Evolutionary conservation across 2,888 invertebrate genomes (phyloP).

Genomic region (Yponomeuta malinellus): DNA sequence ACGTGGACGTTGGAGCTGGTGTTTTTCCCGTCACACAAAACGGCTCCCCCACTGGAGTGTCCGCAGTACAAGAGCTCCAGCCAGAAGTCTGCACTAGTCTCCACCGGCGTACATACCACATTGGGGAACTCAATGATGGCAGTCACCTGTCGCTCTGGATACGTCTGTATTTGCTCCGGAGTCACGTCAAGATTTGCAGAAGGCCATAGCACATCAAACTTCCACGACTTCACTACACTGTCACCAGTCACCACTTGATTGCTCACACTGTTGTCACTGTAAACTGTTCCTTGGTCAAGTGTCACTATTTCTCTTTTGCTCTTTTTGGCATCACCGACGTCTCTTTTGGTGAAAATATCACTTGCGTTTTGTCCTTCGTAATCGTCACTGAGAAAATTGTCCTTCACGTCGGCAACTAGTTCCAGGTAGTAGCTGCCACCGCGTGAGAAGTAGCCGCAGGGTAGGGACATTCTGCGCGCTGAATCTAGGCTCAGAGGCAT

Average conservation of each 20-base stretch:
- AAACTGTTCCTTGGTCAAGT: neutral
- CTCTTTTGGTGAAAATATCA: constrained; percentile 18
- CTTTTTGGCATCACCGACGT: constrained; percentile 19
- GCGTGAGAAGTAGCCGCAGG: constrained; percentile 84
- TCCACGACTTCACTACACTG: constrained; percentile 66
- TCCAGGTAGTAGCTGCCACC: constrained; percentile 78
- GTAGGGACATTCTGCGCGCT: constrained; percentile 71
- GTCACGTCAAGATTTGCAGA: constrained; percentile 82
- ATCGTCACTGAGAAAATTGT: constrained; percentile 43
- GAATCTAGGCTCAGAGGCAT: constrained; percentile 71
- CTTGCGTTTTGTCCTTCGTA: constrained; percentile 33
- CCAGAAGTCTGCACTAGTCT: constrained; percentile 82
- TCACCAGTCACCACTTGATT: constrained; percentile 53
- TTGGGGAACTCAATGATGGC: constrained; percentile 85
- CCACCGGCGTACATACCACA: constrained; percentile 79
- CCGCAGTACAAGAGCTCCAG: constrained; percentile 88
- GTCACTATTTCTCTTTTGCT: constrained; percentile 29
- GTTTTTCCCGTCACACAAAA: constrained; percentile 80
- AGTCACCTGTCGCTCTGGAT: constrained; percentile 83
- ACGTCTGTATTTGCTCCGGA: constrained; percentile 86
- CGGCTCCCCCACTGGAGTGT: constrained; percentile 77
- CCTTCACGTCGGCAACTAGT: constrained; percentile 49
- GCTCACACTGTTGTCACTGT: constrained; percentile 29
- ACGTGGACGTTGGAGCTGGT: constrained; percentile 75
- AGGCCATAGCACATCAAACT: constrained; percentile 89